phyloP scores from a whole-genome alignment of 2,888 invertebrate species.

The Lasioglossum pauxillum region DNA sequence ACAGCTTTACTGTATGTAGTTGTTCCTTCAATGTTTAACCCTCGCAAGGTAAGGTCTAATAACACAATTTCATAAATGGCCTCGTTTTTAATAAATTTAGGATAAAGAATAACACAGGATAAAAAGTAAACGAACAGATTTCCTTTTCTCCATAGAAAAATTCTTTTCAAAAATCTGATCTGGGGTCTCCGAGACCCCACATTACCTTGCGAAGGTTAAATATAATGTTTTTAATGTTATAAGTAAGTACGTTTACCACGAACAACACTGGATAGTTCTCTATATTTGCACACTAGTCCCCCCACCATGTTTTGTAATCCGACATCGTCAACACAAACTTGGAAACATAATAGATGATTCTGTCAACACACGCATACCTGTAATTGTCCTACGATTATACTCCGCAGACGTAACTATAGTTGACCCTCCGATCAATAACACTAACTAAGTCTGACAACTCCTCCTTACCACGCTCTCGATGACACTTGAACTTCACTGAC shows the following conservation, averaged over 20 bases:
- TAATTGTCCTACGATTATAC: constrained; percentile 8
- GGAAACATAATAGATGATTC: not conserved
- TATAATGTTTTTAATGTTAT: not conserved
- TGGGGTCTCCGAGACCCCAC: too few relatives aligned
- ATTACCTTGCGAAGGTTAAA: too few relatives aligned
- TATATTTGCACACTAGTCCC: not conserved
- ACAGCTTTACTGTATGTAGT: not conserved
- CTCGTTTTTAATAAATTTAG: too few relatives aligned
- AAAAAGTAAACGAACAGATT: too few relatives aligned
- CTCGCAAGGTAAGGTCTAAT: too few relatives aligned
- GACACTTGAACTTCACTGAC: not conserved
- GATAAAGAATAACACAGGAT: too few relatives aligned
- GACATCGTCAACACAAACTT: not conserved
- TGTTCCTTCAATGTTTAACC: not conserved
- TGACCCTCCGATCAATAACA: constrained; percentile 12
- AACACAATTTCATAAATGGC: too few relatives aligned
- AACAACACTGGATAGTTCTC: not conserved
- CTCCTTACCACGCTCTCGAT: not conserved
- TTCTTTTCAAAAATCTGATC: too few relatives aligned
- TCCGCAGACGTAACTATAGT: not conserved
- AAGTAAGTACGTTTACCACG: not conserved
- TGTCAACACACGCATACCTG: constrained; percentile 12
- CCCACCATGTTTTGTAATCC: not conserved
- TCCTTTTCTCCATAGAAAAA: too few relatives aligned
- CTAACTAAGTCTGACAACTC: not conserved